Evolutionary conservation across 2,888 invertebrate species (phyloP).

Genomic region (Heliconius charithonia): DNA sequence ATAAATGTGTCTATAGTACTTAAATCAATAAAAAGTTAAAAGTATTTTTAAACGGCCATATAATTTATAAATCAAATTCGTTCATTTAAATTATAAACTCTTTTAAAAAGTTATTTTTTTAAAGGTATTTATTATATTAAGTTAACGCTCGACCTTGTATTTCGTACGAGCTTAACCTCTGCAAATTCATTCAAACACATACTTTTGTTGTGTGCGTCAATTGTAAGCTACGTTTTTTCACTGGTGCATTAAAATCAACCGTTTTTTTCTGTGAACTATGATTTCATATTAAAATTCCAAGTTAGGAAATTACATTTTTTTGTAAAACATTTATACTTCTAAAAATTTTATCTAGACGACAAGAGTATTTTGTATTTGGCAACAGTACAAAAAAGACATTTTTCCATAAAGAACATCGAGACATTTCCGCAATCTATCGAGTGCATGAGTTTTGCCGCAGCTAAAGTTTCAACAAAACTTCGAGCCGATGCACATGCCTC

Average conservation of each 20-base stretch:
- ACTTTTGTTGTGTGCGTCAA: constrained; percentile 10
- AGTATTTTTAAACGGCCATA: not conserved
- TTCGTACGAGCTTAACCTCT: constrained; percentile 31
- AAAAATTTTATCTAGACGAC: not conserved
- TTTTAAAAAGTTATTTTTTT: constrained; percentile 8
- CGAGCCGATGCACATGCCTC: constrained; percentile 44
- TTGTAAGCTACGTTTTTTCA: constrained; percentile 14
- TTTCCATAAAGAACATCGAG: constrained; percentile 35
- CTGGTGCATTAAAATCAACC: not conserved
- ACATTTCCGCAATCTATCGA: constrained; percentile 42
- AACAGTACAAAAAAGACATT: constrained; percentile 28
- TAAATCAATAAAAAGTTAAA: not conserved
- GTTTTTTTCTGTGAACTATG: constrained; percentile 16
- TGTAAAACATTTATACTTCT: not conserved
- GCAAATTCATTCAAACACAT: constrained; percentile 21
- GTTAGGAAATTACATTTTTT: not conserved
- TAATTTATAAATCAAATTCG: not conserved
- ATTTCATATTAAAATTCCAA: not conserved
- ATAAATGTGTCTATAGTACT: not conserved
- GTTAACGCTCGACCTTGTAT: constrained; percentile 28
- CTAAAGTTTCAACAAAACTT: constrained; percentile 43
- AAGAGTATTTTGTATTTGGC: constrained; percentile 24
- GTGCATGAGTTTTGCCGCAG: constrained; percentile 40
- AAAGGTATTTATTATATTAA: constrained; percentile 25
- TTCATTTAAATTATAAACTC: constrained; percentile 9